Evolutionary conservation across 2,888 invertebrate genomes (phyloP).

Genomic region (Xestia xanthographa): DNA sequence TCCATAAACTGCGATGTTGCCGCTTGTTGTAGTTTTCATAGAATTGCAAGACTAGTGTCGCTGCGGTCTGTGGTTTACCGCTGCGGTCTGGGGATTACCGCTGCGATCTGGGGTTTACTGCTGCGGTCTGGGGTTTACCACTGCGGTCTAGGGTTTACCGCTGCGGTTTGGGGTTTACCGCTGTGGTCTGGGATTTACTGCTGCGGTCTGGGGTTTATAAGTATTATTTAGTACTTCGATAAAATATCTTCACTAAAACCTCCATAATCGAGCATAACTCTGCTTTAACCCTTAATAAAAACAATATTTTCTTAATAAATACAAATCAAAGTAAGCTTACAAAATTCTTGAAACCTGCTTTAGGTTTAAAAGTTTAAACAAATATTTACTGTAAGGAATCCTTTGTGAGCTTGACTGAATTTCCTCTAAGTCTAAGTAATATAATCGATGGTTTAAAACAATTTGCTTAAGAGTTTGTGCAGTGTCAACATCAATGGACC

Average conservation of each 20-base stretch:
- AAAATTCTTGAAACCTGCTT: slow-evolving; percentile 57
- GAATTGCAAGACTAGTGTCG: neutral
- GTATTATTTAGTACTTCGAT: too few species aligned
- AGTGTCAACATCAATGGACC: slow-evolving; percentile 30
- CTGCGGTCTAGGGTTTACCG: neutral
- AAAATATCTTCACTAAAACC: neutral
- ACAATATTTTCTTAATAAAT: neutral
- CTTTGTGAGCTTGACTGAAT: slow-evolving; percentile 63
- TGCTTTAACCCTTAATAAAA: neutral
- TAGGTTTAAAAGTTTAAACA: slow-evolving; percentile 63
- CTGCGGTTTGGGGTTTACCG: too few species aligned
- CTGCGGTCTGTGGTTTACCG: neutral
- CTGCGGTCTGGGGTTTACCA: neutral
- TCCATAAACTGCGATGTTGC: neutral
- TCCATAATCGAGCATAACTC: neutral
- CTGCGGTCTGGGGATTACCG: neutral
- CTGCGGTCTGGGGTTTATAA: neutral
- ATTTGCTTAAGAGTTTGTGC: slow-evolving; percentile 33
- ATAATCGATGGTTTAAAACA: slow-evolving; percentile 14
- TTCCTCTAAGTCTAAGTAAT: slow-evolving; percentile 35
- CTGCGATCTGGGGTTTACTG: too few species aligned
- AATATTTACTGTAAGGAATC: slow-evolving; percentile 63
- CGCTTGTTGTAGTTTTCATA: neutral
- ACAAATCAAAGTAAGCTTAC: slow-evolving; percentile 22
- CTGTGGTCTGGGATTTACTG: too few species aligned